A percentile compares a stretch with the other conserved stretches of the same genome.
Evolutionary conservation across 2,888 invertebrate genomes (phyloP).

Genomic region (Carpatolechia fugitivella): DNA sequence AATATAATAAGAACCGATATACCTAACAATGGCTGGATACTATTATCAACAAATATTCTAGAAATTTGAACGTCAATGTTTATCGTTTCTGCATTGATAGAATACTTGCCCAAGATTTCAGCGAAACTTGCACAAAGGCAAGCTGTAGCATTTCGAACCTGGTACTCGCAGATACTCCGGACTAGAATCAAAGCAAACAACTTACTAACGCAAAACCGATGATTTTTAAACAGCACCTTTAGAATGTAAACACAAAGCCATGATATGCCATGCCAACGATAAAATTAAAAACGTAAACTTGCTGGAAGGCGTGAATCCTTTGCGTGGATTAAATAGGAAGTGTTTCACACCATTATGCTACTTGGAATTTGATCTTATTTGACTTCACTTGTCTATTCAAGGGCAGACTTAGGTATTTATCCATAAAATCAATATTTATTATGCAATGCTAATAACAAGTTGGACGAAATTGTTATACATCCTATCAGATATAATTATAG

Average conservation of each 20-base stretch:
- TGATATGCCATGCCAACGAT: conserved; percentile 19
- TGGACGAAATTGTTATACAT: no score
- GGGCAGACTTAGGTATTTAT: not conserved
- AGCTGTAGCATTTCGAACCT: not conserved
- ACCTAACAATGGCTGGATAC: no score
- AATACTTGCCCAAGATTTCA: not conserved
- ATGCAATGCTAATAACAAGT: no score
- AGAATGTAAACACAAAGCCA: no score
- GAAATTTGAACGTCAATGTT: not conserved
- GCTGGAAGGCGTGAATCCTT: conserved; percentile 15
- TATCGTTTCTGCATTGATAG: not conserved
- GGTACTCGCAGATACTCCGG: not conserved
- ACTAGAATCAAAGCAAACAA: no score
- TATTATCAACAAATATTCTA: no score
- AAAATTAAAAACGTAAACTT: conserved; percentile 26
- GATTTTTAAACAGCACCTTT: conserved; percentile 1
- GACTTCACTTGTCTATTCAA: conserved; percentile 3
- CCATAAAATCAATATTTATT: no score
- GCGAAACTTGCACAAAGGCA: no score
- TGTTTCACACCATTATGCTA: conserved; percentile 12
- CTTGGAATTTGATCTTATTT: not conserved
- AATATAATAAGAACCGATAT: no score
- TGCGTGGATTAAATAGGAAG: conserved; percentile 19
- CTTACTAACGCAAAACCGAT: conserved; percentile 1
- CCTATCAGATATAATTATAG: no score